phyloP scores from a whole-genome alignment of 2,113 vertebrate genomes.

The Arothron firmamentum region DNA sequence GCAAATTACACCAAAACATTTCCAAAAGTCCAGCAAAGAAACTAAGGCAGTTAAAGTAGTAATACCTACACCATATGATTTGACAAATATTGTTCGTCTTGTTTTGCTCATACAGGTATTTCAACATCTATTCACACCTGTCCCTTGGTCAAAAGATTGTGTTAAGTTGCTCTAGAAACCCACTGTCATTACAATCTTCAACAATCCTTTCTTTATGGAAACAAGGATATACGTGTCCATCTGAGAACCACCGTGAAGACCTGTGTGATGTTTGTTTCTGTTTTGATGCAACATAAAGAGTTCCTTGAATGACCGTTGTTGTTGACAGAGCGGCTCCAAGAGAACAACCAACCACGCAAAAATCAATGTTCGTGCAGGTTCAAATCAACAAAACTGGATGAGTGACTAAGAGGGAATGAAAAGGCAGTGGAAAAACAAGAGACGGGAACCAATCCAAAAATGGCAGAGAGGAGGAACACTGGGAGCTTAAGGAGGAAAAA shows the following conservation, averaged over 20 bases:
- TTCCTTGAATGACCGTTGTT: slow-evolving; percentile 89
- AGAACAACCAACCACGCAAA: slow-evolving; percentile 91
- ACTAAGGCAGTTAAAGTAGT: slow-evolving; percentile 81
- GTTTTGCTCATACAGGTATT: slow-evolving; percentile 59
- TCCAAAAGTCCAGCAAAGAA: slow-evolving; percentile 82
- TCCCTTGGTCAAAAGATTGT: slow-evolving; percentile 70
- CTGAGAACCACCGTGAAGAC: slow-evolving; percentile 84
- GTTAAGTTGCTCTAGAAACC: slow-evolving; percentile 77
- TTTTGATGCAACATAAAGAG: slow-evolving; percentile 80
- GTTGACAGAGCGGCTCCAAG: slow-evolving; percentile 81
- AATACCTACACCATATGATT: slow-evolving; percentile 83
- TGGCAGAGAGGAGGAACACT: slow-evolving; percentile 41
- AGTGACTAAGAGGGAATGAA: slow-evolving; percentile 45
- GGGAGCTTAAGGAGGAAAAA: slow-evolving; percentile 39
- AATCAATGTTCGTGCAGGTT: slow-evolving; percentile 90
- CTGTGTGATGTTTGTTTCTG: slow-evolving; percentile 82
- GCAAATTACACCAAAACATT: slow-evolving; percentile 83
- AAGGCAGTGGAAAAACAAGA: slow-evolving; percentile 14
- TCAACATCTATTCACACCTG: slow-evolving; percentile 61
- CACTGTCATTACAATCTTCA: slow-evolving; percentile 77
- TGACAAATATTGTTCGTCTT: slow-evolving; percentile 75
- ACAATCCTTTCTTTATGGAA: slow-evolving; percentile 76
- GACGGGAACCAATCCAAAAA: slow-evolving; percentile 60
- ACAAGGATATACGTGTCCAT: slow-evolving; percentile 84
- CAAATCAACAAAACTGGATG: slow-evolving; percentile 73